Percentiles rank a stretch among this genome's conserved stretches.
These are phyloP conservation scores for Subacronicta megacephala DNA, from an alignment of 2,888 invertebrate species.

Conservation along the genomic window DNA sequence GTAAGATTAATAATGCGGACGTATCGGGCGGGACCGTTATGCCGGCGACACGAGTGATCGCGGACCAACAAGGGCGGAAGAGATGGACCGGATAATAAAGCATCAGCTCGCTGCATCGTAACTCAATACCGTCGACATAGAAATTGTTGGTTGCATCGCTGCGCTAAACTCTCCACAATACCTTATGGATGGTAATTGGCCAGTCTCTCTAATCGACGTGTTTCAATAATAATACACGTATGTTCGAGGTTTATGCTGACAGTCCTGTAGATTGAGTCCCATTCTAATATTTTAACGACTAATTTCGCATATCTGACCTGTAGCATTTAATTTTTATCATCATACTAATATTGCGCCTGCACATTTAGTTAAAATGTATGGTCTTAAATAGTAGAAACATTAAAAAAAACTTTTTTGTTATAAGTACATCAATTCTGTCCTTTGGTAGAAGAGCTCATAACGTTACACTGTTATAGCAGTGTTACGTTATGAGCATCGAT, in stretches of 20 bases:
- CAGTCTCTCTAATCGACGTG: conserved; percentile 73
- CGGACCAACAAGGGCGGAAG: conserved; percentile 87
- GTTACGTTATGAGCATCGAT: no score
- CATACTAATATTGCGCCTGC: conserved; percentile 14
- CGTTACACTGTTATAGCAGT: no score
- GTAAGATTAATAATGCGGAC: conserved; percentile 87
- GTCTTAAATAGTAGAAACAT: no score
- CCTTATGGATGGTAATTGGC: conserved; percentile 81
- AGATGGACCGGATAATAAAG: conserved; percentile 87
- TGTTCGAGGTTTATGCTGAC: conserved; percentile 61
- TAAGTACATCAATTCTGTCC: no score
- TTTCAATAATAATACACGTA: conserved; percentile 73
- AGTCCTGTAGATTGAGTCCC: conserved; percentile 52
- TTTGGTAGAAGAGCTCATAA: no score
- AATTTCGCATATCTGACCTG: conserved; percentile 22
- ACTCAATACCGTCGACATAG: conserved; percentile 84
- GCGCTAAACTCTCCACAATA: conserved; percentile 72
- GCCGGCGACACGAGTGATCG: conserved; percentile 83
- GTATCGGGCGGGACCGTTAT: conserved; percentile 81
- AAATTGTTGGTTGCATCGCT: conserved; percentile 83
- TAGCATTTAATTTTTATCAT: conserved; percentile 28
- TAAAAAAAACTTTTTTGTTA: no score
- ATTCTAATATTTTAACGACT: conserved; percentile 46
- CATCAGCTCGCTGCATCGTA: conserved; percentile 82
- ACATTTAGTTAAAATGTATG: no score